Conservation (phyloP, 2,888 invertebrate genomes). For the Branchipolynoe longqiensis region DNA sequence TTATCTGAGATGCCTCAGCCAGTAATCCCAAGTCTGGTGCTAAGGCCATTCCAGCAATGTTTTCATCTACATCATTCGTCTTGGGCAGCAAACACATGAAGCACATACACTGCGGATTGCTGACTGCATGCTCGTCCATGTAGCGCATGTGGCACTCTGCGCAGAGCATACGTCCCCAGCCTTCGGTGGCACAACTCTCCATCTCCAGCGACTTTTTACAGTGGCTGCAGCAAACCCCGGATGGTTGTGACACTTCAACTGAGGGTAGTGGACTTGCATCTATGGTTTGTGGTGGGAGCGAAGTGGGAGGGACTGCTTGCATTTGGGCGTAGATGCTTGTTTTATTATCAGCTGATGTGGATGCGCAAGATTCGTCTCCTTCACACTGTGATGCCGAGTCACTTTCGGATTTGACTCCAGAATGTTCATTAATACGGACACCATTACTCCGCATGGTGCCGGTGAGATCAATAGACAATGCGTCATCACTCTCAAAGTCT, state of each 20-base stretch:
- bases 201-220: conserved; percentile 4
- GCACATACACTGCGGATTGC: conserved; percentile 12
- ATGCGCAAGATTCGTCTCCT: conserved; percentile 36
- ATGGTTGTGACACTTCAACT: neutral
- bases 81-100: conserved; percentile 38
- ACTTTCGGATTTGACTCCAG: conserved; percentile 5
- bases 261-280: neutral
- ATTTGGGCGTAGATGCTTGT: neutral
- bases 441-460: conserved; percentile 43
- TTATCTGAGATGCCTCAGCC: conserved; percentile 38
- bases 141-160: conserved; percentile 35
- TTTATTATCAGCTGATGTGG: conserved; percentile 2
- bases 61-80: neutral
- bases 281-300: neutral
- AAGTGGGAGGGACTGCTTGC: neutral
- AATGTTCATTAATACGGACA: conserved; percentile 32
- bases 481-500: conserved; percentile 43
- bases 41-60: neutral
- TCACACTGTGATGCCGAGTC: conserved; percentile 30
- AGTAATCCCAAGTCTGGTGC: conserved; percentile 28
- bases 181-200: conserved; percentile 29
- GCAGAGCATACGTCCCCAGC: conserved; percentile 42
- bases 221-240: conserved; percentile 3
- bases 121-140: conserved; percentile 14
- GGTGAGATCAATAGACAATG: conserved; percentile 42